A percentile compares a stretch with the other conserved stretches of the same genome.
phyloP scores from a whole-genome alignment of 2,113 vertebrate species.

The Reinhardtius hippoglossoides region DNA sequence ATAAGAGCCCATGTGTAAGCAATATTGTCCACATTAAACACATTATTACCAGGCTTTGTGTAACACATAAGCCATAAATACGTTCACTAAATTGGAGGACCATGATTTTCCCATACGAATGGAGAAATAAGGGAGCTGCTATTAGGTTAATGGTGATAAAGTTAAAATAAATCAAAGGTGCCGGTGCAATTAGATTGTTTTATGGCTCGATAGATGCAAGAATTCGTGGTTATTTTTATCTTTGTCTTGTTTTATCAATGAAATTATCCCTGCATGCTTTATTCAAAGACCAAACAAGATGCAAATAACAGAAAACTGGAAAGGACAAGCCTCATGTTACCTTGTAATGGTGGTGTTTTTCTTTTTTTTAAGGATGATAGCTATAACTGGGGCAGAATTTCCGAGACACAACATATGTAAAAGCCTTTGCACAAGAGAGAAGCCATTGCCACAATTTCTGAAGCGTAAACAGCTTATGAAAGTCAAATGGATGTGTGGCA shows the following conservation, averaged over 20 bases:
- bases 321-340: slow-evolving; percentile 69
- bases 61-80: slow-evolving; percentile 70
- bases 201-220: slow-evolving; percentile 3
- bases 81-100: slow-evolving; percentile 19
- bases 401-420: slow-evolving; percentile 83
- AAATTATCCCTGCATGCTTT: slow-evolving; percentile 41
- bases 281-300: slow-evolving; percentile 52
- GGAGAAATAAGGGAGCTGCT: slow-evolving; percentile 28
- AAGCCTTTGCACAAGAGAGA: slow-evolving; percentile 82
- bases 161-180: slow-evolving; percentile 26
- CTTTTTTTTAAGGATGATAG: slow-evolving; percentile 75
- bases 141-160: slow-evolving; percentile 36
- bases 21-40: slow-evolving; percentile 85
- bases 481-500: slow-evolving; percentile 87
- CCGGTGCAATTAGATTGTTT: not conserved
- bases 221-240: slow-evolving; percentile 18
- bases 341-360: slow-evolving; percentile 40
- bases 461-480: slow-evolving; percentile 88
- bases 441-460: slow-evolving; percentile 83
- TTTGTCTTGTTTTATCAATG: slow-evolving; percentile 10
- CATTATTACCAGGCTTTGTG: slow-evolving; percentile 79
- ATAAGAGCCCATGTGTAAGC: slow-evolving; percentile 91
- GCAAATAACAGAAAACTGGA: slow-evolving; percentile 52
- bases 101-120: slow-evolving; percentile 14
- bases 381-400: slow-evolving; percentile 79